Percentiles rank a stretch among this genome's conserved stretches.
These are phyloP conservation scores for Sarcophaga bullata DNA, from an alignment of 1,140 invertebrate genomes.

Conservation along the genomic window DNA sequence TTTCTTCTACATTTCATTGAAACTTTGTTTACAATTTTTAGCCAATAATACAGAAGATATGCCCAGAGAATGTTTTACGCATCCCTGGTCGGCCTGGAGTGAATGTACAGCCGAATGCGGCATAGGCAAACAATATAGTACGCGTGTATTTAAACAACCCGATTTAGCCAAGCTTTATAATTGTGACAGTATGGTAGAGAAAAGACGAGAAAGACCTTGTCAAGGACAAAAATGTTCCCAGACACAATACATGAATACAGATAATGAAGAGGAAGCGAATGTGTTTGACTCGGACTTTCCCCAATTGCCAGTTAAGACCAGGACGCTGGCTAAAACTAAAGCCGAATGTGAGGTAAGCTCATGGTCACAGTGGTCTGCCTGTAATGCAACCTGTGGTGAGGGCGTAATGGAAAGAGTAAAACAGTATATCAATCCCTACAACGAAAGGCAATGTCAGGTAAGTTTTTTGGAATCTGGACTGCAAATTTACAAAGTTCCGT, in stretches of 20 bases:
- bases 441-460: slow-evolving; percentile 31
- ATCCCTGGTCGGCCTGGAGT: slow-evolving; percentile 81
- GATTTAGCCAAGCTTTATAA: slow-evolving; percentile 66
- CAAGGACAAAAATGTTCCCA: slow-evolving; percentile 50
- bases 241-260: background rate
- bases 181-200: slow-evolving; percentile 52
- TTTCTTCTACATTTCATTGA: background rate
- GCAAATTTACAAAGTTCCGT: background rate
- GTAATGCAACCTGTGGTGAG: slow-evolving; percentile 75
- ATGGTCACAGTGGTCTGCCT: slow-evolving; percentile 81
- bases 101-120: slow-evolving; percentile 83
- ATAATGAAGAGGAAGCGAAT: background rate
- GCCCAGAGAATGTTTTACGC: slow-evolving; percentile 73
- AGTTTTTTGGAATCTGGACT: background rate
- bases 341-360: slow-evolving; percentile 71
- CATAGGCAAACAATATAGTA: slow-evolving; percentile 74
- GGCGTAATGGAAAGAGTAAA: slow-evolving; percentile 49
- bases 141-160: slow-evolving; percentile 71
- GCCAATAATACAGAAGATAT: slow-evolving; percentile 60
- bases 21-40: slow-evolving; percentile 19
- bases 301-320: background rate
- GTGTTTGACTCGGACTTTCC: background rate
- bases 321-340: background rate
- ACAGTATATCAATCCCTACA: slow-evolving; percentile 38
- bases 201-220: slow-evolving; percentile 55